A percentile compares a stretch with the other conserved stretches of the same genome.
Evolutionary conservation across 2,888 invertebrate species (phyloP).

Genomic region (Cyclophora punctaria): DNA sequence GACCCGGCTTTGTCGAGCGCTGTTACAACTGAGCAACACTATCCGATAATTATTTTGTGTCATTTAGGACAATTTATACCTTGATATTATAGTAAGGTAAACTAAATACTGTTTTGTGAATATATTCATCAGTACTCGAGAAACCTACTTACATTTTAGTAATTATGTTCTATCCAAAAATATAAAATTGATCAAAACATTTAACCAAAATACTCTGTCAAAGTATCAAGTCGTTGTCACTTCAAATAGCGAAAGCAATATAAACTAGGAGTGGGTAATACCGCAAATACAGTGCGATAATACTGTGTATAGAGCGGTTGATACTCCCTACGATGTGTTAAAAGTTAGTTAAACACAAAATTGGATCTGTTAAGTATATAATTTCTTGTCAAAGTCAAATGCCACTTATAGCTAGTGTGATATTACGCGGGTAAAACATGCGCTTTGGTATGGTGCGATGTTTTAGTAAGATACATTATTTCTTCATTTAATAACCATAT

Average conservation of each 20-base stretch:
- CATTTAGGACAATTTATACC: no score
- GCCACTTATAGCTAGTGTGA: constrained; percentile 35
- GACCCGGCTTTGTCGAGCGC: no score
- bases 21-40: no score
- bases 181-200: background rate
- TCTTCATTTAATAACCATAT: no score
- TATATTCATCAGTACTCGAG: no score
- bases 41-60: no score
- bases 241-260: constrained; percentile 15
- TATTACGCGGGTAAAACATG: constrained; percentile 4
- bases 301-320: constrained; percentile 21
- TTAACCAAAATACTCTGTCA: background rate
- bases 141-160: no score
- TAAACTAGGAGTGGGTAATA: constrained; percentile 22
- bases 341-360: constrained; percentile 50
- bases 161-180: no score
- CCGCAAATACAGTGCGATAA: background rate
- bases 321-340: constrained; percentile 29
- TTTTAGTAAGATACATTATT: background rate
- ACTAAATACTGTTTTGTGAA: no score
- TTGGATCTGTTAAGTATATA: constrained; percentile 45
- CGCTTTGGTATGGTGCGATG: constrained; percentile 8
- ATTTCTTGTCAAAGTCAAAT: constrained; percentile 59
- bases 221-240: constrained; percentile 7
- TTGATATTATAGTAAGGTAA: no score